Base-by-base conservation (phyloP, 2,113 vertebrate species). In the Alectura lathami region DNA sequence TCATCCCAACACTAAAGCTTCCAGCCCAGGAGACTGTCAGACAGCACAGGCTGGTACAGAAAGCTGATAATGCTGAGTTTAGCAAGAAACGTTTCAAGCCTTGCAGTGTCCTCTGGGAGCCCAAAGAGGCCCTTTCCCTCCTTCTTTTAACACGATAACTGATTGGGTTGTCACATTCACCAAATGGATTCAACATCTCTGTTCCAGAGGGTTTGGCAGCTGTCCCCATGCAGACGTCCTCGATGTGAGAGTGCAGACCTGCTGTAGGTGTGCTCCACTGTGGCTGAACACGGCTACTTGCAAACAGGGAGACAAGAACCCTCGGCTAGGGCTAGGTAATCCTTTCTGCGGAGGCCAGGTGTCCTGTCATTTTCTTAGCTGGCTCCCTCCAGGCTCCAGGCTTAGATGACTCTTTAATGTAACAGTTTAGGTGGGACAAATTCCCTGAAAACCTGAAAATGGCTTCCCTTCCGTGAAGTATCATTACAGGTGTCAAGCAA, bases 341-440 rank as follows among this genome's bases (percentile, higher is more conserved):
- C 6, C 27, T 60, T 51, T 48, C 20, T 57, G 63, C 83, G 45
- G 40, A 86, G 2, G 12, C 11, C 27, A 48, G 17, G 6, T 4
- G 11, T 36, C 54, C n/a, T 56, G 4, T 12, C 89, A 6, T 54
- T 87, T 69, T 67, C 56, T 68, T 47, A 34, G 53, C 9, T 43
- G 40, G 11, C 40, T 91, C 40, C 6, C 4, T 51, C 36, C 29
- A 47, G 12, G 17, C 15, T 69, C 53, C 29, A 47, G 12, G 17
- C 15, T 69, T 48, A 68, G 34, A 51, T 3, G 17, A 32, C 10
- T 73, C 2, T 34, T 42, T 14, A n/a, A n/a, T 0, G 0, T 17
- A 74, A 38, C 6, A 36, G 45, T 18, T 48, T 3, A 29, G 18
- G 5, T 23, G 29, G 23, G 14, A 29, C 11, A 70, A 21, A 24